Percentiles rank a stretch among this genome's conserved stretches.
phyloP scores from a whole-genome alignment of 1,140 invertebrate genomes.

The Melanaphis sacchari region DNA sequence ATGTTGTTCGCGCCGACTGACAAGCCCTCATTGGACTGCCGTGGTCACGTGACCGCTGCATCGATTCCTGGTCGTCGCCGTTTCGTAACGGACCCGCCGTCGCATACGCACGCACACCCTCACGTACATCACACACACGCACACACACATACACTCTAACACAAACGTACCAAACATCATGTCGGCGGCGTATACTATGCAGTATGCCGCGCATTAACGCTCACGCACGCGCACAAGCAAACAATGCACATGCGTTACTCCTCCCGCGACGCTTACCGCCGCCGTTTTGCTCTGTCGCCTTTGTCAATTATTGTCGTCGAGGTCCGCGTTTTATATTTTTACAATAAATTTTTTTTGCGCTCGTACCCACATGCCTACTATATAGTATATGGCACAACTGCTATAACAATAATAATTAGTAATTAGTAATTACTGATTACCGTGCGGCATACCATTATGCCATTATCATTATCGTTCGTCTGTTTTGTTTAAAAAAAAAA shows the following conservation, averaged over 20 bases:
- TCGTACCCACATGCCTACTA: neutral
- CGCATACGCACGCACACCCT: neutral
- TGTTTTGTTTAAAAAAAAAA: neutral
- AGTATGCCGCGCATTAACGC: slow-evolving; percentile 22
- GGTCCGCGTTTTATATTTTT: neutral
- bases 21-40: neutral
- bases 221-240: neutral
- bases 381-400: neutral
- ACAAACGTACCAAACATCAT: neutral
- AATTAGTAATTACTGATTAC: too few relatives aligned
- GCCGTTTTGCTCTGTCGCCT: neutral
- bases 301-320: neutral
- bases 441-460: neutral
- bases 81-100: neutral
- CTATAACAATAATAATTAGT: neutral
- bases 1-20: neutral
- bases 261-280: neutral
- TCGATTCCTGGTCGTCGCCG: slow-evolving; percentile 21
- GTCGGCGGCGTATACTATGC: neutral
- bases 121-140: neutral
- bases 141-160: neutral
- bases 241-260: slow-evolving; percentile 29
- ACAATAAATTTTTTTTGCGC: neutral
- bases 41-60: slow-evolving; percentile 49
- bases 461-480: neutral